Percentiles rank a stretch among this genome's conserved stretches.
These are phyloP conservation scores for Coturnix japonica DNA, from an alignment of 2,113 vertebrate genomes.

Conservation along the genomic window DNA sequence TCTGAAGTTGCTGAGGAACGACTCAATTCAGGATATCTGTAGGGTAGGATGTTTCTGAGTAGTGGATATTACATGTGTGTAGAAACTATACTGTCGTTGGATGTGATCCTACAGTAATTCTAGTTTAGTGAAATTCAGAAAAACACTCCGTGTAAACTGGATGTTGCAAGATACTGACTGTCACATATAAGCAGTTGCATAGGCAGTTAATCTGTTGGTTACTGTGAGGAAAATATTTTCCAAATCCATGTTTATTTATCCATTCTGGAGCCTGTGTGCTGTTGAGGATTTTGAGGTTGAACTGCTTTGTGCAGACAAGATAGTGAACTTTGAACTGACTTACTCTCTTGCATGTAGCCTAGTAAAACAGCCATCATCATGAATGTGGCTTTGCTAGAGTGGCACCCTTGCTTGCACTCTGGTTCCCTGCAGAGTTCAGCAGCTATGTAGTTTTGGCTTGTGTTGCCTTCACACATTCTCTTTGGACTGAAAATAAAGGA, in stretches of 20 bases:
- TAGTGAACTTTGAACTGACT: not conserved
- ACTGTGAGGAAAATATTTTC: not conserved
- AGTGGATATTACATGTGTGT: not conserved
- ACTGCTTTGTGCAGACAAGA: not conserved
- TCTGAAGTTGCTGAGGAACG: not conserved
- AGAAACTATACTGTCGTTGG: not conserved
- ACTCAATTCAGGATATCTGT: not conserved
- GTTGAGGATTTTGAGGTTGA: not conserved
- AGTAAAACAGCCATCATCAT: not conserved
- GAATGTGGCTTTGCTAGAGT: not conserved
- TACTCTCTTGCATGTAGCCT: not conserved
- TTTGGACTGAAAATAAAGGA: not conserved
- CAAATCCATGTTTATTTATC: not conserved
- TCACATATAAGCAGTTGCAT: not conserved
- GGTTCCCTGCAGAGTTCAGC: not conserved
- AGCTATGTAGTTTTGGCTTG: not conserved
- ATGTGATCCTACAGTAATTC: not conserved
- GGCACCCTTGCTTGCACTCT: no score
- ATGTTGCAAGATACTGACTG: not conserved
- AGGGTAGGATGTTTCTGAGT: not conserved
- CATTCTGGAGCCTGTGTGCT: not conserved
- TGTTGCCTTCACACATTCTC: rapidly evolving
- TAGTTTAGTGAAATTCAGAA: rapidly evolving
- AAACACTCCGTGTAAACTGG: not conserved
- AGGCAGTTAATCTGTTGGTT: not conserved